A percentile compares a stretch with the other conserved stretches of the same genome.
Conservation (phyloP, 2,113 vertebrate genomes). For the Pomatostomus ruficeps region DNA sequence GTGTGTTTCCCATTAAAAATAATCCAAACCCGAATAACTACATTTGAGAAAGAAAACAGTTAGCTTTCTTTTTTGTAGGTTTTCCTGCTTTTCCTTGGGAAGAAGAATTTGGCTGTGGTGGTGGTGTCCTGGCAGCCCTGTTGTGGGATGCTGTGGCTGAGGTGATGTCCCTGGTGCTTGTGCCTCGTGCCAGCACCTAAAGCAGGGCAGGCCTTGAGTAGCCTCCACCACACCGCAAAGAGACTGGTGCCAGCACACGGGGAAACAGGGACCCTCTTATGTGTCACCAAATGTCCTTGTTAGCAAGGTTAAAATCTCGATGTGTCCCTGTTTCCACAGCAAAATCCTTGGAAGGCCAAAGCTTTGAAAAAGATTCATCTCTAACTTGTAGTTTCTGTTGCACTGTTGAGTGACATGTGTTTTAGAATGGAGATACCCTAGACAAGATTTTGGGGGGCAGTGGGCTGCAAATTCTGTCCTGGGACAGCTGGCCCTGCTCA, state of each 20-base stretch:
- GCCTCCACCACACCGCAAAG: accelerated
- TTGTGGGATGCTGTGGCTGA: accelerated
- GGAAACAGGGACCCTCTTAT: no score
- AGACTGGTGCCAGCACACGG: background rate
- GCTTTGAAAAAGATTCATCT: background rate
- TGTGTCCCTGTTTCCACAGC: background rate
- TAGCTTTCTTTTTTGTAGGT: background rate
- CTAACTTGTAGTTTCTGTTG: background rate
- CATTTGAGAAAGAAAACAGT: background rate
- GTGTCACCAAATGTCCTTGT: background rate
- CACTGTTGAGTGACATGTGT: background rate
- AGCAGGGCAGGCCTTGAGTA: background rate
- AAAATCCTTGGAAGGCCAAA: background rate
- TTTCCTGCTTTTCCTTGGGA: background rate
- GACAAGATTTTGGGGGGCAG: background rate
- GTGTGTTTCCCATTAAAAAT: background rate
- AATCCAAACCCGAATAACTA: background rate
- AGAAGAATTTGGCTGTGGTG: background rate
- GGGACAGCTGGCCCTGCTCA: background rate
- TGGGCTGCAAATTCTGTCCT: accelerated
- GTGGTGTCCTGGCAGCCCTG: background rate
- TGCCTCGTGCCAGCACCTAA: background rate
- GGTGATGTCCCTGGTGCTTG: background rate
- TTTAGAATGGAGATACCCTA: background rate
- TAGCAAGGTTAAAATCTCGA: background rate